phyloP scores from a whole-genome alignment of 2,888 invertebrate genomes.

The Ischnura elegans region DNA sequence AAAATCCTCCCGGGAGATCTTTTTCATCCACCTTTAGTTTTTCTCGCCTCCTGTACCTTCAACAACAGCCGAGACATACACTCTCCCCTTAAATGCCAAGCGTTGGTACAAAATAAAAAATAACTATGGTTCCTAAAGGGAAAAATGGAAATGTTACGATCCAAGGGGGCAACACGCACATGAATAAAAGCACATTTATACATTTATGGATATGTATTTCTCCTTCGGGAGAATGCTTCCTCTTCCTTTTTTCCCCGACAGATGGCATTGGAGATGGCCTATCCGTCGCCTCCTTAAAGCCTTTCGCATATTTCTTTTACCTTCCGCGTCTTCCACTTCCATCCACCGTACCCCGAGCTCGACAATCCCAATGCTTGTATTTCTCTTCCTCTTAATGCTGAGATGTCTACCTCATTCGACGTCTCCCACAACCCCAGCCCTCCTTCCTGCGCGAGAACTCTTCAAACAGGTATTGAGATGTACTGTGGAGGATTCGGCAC shows the following conservation, averaged over 20 bases:
- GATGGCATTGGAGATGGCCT: neutral
- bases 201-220: conserved; percentile 49
- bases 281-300: neutral
- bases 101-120: neutral
- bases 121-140: neutral
- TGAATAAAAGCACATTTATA: conserved; percentile 38
- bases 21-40: neutral
- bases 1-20: neutral
- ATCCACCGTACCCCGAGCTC: neutral
- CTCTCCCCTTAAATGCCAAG: neutral
- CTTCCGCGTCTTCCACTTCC: neutral
- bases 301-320: neutral
- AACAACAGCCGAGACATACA: neutral
- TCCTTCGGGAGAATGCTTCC: conserved; percentile 35
- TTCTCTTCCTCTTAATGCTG: conserved; percentile 13
- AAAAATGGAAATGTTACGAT: conserved; percentile 60
- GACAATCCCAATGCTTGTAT: neutral
- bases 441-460: neutral
- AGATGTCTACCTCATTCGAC: conserved; percentile 14
- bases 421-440: neutral
- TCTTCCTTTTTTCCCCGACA: neutral
- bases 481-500: conserved; percentile 33
- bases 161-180: conserved; percentile 6
- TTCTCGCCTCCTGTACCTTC: neutral
- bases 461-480: conserved; percentile 19